phyloP scores from a whole-genome alignment of 2,113 vertebrate genomes.

The Psilopsiagon aurifrons region DNA sequence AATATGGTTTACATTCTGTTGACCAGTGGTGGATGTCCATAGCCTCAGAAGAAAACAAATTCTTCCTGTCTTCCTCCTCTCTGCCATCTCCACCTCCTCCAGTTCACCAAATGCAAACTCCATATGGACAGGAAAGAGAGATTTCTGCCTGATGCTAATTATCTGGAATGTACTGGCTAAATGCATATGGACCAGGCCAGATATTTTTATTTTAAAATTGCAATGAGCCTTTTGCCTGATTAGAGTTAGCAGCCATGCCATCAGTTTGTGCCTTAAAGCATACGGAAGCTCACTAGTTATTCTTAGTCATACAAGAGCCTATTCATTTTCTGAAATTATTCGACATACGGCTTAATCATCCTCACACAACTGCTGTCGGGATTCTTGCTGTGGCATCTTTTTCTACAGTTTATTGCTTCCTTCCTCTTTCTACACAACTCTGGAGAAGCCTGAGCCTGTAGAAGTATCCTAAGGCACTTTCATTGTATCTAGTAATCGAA shows the following conservation, averaged over 20 bases:
- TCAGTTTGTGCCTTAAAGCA: constrained; percentile 26
- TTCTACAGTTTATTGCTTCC: neutral
- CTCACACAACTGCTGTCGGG: neutral
- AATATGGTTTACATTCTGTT: neutral
- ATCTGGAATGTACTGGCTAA: constrained; percentile 44
- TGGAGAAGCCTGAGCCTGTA: neutral
- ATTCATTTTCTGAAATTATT: constrained; percentile 26
- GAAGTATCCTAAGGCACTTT: neutral
- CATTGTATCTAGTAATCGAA: neutral
- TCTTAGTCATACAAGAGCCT: constrained; percentile 30
- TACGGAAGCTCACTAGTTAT: neutral
- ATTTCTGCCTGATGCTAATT: constrained; percentile 50
- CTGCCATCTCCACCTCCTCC: neutral
- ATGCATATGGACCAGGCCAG: neutral
- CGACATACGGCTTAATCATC: neutral
- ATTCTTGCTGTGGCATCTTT: neutral
- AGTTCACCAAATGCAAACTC: constrained; percentile 30
- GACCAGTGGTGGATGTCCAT: neutral
- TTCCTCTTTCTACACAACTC: neutral
- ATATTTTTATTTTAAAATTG: constrained; percentile 17
- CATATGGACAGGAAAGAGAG: constrained; percentile 60
- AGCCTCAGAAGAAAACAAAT: neutral
- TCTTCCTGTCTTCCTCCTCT: neutral
- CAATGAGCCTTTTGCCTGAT: constrained; percentile 5
- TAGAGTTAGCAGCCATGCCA: neutral